Conservation (phyloP, 2,113 vertebrate species). For the Bothrops jararaca region DNA sequence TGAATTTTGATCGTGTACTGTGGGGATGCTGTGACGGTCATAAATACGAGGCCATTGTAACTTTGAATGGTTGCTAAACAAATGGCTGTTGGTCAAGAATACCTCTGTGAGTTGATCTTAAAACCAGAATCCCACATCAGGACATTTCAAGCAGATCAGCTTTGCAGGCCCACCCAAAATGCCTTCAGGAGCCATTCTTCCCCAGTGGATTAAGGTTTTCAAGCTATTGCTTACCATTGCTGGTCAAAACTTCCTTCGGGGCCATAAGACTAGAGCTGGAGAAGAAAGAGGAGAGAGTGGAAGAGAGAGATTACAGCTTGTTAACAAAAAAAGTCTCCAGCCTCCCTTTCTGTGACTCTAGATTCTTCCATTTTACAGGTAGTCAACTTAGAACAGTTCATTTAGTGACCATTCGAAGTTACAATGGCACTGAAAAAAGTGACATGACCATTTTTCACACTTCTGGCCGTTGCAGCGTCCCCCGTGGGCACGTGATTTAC, state of each 20-base stretch:
- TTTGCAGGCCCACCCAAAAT: neutral
- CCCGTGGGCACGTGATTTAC: neutral
- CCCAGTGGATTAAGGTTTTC: neutral
- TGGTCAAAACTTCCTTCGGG: slow-evolving; percentile 74
- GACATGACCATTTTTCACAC: neutral
- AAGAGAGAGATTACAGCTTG: neutral
- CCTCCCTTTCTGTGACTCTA: neutral
- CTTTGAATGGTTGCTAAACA: neutral
- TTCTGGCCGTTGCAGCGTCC: neutral
- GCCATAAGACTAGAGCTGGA: slow-evolving; percentile 73
- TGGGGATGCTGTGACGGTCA: neutral
- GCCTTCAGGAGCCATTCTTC: neutral
- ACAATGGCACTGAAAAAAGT: neutral
- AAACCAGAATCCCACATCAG: neutral
- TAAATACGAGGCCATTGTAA: neutral
- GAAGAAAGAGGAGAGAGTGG: neutral
- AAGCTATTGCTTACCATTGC: slow-evolving; percentile 75
- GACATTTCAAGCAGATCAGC: neutral
- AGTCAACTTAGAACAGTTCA: neutral
- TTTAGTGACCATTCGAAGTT: neutral
- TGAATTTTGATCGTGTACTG: neutral
- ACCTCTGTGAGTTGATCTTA: neutral
- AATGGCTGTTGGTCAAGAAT: neutral
- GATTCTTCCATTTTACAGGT: neutral
- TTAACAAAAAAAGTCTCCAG: neutral